Base-by-base conservation (phyloP, 2,113 vertebrate species). In the Myrmophylax atrothorax region DNA sequence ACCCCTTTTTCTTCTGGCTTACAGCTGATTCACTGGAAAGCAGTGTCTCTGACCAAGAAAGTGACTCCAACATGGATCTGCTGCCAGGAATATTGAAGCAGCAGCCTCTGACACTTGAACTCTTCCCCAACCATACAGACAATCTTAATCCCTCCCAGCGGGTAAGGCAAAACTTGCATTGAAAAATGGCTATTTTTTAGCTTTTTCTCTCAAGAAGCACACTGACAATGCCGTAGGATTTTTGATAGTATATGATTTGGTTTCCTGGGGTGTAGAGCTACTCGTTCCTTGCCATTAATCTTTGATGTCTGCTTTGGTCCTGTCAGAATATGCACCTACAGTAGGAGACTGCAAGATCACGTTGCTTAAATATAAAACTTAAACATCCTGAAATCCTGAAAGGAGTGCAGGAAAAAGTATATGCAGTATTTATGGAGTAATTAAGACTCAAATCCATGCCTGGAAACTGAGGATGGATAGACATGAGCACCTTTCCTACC, bases 51-150 rank as follows among this genome's bases (percentile, higher is more conserved):
- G 98, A 99, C 28, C 98, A 98, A 90, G 99, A 99, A 94, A 98
- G 98, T 12, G 99, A 99, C 93, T 98, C 98, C 88, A 99, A 99
- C 94, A 97, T 98, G 97, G 99, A 99, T 88, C 97, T 99, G 58
- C 96, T 98, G 96, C 98, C 99, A 56, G 97, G 98, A 95, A 97
- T 98, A 96, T 84, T 98, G 70, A 99, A 99, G 97, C 99, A 99
- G 95, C 98, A 98, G 85, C 98, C 98, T 83, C 96, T 99, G 91
- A 99, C 99, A 55, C 98, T 99, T 97, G 99, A 99, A 93, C 98
- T 99, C 77, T 99, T 99, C 96, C 98, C 99, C 92, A 99, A 96
- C 97, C 99, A 99, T 67, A 98, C 99, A 70, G 99, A 99, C 96
- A 99, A 98, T 98, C 97, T 99, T 76, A 98, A 98, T 97, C 98